These are phyloP conservation scores for Erythrocercus mccallii DNA, from an alignment of 2,113 vertebrate species.

Conservation along the genomic window DNA sequence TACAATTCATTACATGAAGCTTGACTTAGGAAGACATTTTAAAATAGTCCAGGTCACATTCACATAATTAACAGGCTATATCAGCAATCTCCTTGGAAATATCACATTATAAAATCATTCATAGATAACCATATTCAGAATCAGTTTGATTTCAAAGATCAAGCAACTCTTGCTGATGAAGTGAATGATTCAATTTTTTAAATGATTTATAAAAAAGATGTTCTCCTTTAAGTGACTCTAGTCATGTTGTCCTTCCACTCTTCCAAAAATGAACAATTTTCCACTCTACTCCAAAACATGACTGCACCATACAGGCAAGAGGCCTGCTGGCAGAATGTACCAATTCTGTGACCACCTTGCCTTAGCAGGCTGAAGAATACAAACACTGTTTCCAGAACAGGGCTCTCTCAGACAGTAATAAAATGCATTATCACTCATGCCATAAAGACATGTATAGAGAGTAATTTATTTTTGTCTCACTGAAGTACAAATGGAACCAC, in stretches of 20 bases:
- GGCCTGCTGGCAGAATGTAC: background rate
- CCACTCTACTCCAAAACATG: background rate
- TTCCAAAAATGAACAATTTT: background rate
- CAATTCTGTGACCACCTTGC: background rate
- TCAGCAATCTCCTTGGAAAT: background rate
- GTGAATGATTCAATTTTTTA: background rate
- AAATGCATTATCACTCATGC: background rate
- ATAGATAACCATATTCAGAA: background rate
- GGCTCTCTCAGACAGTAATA: background rate
- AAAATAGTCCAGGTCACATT: background rate
- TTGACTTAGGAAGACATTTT: background rate
- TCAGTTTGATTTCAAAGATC: background rate
- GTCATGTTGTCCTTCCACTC: background rate
- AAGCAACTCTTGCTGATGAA: background rate
- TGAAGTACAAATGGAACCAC: background rate
- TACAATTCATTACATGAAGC: background rate
- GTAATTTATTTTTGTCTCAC: background rate
- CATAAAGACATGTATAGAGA: background rate
- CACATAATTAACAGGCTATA: background rate
- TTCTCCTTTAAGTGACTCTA: background rate
- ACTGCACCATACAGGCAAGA: background rate
- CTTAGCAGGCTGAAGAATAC: background rate
- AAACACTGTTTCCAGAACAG: background rate
- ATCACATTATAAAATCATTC: background rate
- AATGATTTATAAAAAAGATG: background rate